A percentile compares a stretch with the other conserved stretches of the same genome.
phyloP scores from a whole-genome alignment of 2,113 vertebrate species.

The Fukomys damarensis region DNA sequence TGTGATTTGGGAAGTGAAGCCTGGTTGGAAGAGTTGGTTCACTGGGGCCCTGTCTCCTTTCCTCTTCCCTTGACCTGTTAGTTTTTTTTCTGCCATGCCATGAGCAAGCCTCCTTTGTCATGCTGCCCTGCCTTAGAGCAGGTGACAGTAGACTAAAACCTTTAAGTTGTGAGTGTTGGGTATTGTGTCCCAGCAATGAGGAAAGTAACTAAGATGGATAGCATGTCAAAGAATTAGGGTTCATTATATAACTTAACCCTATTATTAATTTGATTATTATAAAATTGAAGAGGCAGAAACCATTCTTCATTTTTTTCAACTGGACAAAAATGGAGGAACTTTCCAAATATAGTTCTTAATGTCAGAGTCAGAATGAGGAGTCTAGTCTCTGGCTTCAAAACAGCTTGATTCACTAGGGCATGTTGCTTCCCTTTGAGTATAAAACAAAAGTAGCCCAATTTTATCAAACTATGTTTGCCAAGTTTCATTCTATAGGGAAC shows the following conservation, averaged over 20 bases:
- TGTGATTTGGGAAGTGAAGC: not conserved
- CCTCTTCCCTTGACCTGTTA: not conserved
- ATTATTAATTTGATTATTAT: constrained; percentile 7
- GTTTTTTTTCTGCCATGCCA: not conserved
- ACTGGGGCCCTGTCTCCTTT: not conserved
- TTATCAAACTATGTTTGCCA: constrained; percentile 68
- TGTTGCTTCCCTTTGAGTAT: constrained; percentile 44
- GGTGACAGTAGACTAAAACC: not conserved
- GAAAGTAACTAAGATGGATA: not conserved
- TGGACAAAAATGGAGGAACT: not conserved
- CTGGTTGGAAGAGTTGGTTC: not conserved
- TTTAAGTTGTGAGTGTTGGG: not conserved
- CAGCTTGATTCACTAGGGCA: constrained; percentile 35
- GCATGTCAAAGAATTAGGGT: not conserved
- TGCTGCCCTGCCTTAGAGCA: not conserved
- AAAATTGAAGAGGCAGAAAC: not conserved
- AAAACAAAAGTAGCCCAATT: constrained; percentile 67
- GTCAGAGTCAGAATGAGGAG: not conserved
- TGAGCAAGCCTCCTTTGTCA: not conserved
- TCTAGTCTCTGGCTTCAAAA: constrained; percentile 22
- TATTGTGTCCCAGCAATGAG: not conserved
- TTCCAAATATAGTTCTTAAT: constrained; percentile 13
- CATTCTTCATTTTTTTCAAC: not conserved
- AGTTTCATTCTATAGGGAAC: constrained; percentile 66
- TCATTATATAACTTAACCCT: not conserved